Base-by-base conservation (phyloP, 2,797 vertebrate genomes). In the Chloroceryle inda region DNA sequence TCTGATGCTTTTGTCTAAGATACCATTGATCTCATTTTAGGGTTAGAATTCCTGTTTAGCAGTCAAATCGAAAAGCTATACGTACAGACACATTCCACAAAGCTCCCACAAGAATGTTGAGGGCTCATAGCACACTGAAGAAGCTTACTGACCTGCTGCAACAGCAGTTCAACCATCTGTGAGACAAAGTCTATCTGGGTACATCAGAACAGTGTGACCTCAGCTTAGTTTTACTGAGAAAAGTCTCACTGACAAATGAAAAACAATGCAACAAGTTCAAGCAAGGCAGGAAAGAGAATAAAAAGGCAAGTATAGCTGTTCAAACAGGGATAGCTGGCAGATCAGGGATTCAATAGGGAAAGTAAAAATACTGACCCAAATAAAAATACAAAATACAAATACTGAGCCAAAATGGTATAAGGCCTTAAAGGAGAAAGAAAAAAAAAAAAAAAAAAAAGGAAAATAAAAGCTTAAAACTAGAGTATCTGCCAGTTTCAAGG, bases 31-130 rank as follows among this genome's bases (percentile, higher is more conserved):
- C 56, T 67, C 71, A 22, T 58, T 81, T 74, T 74, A 78, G 27
- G 29, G 13, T 74, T 67, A 63, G 33, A 85, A 85, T 55, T 67
- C 62, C 13, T 42, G 23, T 74, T 89, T n/a, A 72, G 44, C 23
- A 42, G 42, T 52, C 23, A 50, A 20, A 49, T 50, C 1, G 4
- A 78, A 24, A 18, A 85, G 33, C 38, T 85, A 1, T 10, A 56
- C 35, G 11, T 27, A 52, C 37, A 44, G 49, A 79, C 23, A 63
- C 0, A 0, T 76, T 55, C 4, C 0, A 52, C 21, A 72, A 11
- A 21, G 24, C 11, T 85, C 33, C 49, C 52, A 58, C 2, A 6
- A 45, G 29, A 78, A 33, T 13, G 8, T 3, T 3, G 3, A 74
- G 15, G 17, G 11, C 29, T 82, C 22, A 10, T 9, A 47, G 31